phyloP scores from a whole-genome alignment of 2,113 vertebrate genomes.

The Rhizomys pruinosus region DNA sequence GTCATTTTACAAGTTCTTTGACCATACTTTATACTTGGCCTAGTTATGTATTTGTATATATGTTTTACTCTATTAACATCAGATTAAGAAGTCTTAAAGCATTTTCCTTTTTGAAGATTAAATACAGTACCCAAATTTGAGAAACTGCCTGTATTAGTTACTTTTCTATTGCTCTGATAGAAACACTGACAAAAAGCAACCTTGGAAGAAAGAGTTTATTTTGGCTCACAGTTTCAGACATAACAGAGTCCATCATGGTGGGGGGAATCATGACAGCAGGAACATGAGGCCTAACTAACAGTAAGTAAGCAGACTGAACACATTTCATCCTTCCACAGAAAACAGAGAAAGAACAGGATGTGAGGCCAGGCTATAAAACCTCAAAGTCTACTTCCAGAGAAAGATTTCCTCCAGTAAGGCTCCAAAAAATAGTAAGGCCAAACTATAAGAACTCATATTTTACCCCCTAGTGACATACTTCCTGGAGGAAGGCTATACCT shows the following conservation, averaged over 20 bases:
- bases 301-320: neutral
- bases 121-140: neutral
- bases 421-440: no score
- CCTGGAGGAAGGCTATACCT: no score
- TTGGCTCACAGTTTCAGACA: neutral
- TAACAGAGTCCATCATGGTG: neutral
- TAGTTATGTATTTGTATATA: constrained; percentile 23
- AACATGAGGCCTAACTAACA: neutral
- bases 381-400: no score
- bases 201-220: neutral
- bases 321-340: neutral
- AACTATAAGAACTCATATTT: no score
- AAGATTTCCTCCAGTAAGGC: no score
- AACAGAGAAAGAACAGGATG: neutral
- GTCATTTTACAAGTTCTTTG: neutral
- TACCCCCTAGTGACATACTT: no score
- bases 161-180: neutral
- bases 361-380: neutral
- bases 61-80: constrained; percentile 44
- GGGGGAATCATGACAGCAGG: neutral
- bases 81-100: neutral
- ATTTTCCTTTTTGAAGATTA: constrained; percentile 7
- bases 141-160: neutral
- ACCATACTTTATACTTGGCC: constrained; percentile 29
- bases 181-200: neutral